Evolutionary conservation across 2,888 invertebrate species (phyloP).

Genomic region (Anagyrus pseudococci): DNA sequence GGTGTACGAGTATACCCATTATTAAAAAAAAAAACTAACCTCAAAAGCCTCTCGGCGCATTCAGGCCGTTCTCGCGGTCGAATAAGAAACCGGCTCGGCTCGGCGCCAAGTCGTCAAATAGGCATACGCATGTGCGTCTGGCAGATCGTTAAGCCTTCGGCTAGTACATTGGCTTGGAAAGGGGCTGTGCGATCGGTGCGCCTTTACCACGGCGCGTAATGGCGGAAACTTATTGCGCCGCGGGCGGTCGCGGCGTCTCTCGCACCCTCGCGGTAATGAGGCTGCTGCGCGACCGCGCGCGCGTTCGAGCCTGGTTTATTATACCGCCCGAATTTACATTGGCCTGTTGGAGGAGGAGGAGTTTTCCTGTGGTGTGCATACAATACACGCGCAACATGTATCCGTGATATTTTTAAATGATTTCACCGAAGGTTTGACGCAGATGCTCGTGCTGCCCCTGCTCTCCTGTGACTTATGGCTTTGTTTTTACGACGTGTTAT

Average conservation of each 20-base stretch:
- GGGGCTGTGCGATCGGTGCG: background rate
- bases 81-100: background rate
- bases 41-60: background rate
- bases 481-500: too few relatives aligned
- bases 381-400: too few relatives aligned
- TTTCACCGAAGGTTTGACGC: too few relatives aligned
- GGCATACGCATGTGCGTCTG: background rate
- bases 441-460: too few relatives aligned
- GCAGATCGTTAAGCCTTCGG: background rate
- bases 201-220: background rate
- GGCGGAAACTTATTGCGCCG: background rate
- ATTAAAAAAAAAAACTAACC: background rate
- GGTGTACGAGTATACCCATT: background rate
- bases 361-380: too few relatives aligned
- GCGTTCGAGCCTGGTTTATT: too few relatives aligned
- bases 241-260: background rate
- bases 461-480: too few relatives aligned
- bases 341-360: too few relatives aligned
- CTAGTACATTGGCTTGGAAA: background rate
- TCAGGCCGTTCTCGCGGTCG: too few relatives aligned
- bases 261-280: background rate
- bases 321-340: too few relatives aligned
- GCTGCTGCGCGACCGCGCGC: background rate
- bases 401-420: too few relatives aligned
- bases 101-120: background rate